Percentiles rank a stretch among this genome's conserved stretches.
Conservation (phyloP, 2,113 vertebrate species). For the Tamias sibiricus region DNA sequence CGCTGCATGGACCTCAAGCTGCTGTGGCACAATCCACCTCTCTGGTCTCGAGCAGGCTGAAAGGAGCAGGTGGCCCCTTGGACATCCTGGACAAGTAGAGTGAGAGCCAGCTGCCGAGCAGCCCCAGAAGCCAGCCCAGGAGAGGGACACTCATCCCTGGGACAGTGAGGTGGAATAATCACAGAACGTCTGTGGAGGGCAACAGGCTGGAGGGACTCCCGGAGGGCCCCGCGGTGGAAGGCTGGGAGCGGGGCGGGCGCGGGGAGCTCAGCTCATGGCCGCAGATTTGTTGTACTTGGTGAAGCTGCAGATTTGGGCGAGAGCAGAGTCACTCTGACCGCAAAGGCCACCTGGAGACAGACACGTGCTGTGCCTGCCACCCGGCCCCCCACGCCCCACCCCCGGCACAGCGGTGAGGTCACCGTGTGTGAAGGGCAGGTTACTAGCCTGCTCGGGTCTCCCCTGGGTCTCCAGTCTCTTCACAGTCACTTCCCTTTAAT, state of each 20-base stretch:
- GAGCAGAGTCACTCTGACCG: not conserved
- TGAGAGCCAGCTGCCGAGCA: not conserved
- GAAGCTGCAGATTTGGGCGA: not conserved
- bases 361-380: fast-evolving
- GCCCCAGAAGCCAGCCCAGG: too few species aligned
- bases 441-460: not conserved
- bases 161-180: not conserved
- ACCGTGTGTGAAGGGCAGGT: not conserved
- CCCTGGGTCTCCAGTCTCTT: too few species aligned
- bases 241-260: too few species aligned
- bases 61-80: too few species aligned
- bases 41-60: not conserved
- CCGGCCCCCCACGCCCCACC: fast-evolving
- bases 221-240: not conserved
- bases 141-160: not conserved
- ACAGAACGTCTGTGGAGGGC: not conserved
- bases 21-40: not conserved
- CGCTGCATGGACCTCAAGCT: not conserved
- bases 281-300: not conserved
- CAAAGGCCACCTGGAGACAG: not conserved
- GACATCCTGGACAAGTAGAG: not conserved
- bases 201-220: not conserved
- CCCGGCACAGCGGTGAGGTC: not conserved
- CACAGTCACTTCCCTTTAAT: not conserved
- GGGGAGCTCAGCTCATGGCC: too few species aligned